These are phyloP conservation scores for Magallana ariakensis DNA, from an alignment of 1,140 invertebrate genomes.

Conservation along the genomic window DNA sequence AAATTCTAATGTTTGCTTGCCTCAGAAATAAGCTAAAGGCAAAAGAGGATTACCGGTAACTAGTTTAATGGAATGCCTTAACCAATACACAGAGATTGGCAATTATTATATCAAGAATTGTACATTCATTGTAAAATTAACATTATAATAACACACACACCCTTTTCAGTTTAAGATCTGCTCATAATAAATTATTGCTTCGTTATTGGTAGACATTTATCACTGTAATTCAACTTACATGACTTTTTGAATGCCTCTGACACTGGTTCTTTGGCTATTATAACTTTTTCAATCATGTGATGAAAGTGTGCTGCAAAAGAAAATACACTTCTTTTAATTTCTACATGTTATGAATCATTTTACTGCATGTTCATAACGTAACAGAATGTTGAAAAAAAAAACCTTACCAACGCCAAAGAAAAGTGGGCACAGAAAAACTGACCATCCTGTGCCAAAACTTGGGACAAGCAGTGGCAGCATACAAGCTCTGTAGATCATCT, in stretches of 20 bases:
- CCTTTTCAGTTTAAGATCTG: too few species aligned
- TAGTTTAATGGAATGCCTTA: too few species aligned
- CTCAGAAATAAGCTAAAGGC: too few species aligned
- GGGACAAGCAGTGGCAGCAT: conserved; percentile 94
- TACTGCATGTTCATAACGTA: too few species aligned
- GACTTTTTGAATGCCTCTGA: conserved; percentile 76
- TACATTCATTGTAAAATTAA: background rate
- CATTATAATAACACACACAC: background rate
- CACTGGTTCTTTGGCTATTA: conserved; percentile 78
- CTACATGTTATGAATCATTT: too few species aligned
- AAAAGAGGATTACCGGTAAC: too few species aligned
- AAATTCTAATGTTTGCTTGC: background rate
- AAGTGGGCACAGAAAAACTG: conserved; percentile 91
- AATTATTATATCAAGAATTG: too few species aligned
- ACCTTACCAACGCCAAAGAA: conserved; percentile 93
- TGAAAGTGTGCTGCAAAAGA: conserved; percentile 91
- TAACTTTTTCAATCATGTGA: conserved; percentile 91
- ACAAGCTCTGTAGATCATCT: conserved; percentile 95
- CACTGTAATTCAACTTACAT: conserved; percentile 67
- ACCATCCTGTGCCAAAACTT: conserved; percentile 87
- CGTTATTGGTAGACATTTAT: too few species aligned
- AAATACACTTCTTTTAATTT: background rate
- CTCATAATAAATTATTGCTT: too few species aligned
- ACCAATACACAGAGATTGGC: too few species aligned
- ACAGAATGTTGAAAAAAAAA: background rate